Evolutionary conservation across 2,797 vertebrate species (phyloP).

Genomic region (Phoeniculus purpureus): DNA sequence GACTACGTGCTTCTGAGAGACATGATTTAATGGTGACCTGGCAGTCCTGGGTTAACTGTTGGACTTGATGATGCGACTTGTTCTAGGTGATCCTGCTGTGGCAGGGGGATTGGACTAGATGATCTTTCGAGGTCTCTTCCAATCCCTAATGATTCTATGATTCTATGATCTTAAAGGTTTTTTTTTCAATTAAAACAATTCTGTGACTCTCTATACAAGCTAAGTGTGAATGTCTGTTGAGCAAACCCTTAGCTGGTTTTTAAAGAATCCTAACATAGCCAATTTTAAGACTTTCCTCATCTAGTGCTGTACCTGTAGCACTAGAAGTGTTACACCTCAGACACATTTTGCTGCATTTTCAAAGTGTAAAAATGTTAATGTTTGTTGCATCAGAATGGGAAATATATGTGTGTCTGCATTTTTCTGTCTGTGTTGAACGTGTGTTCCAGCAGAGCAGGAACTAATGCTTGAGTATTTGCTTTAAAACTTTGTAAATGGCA

Average conservation of each 20-base stretch:
- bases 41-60: too few relatives aligned
- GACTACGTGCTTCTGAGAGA: too few relatives aligned
- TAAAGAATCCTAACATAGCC: not conserved
- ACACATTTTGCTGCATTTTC: not conserved
- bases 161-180: too few relatives aligned
- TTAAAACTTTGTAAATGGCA: not conserved
- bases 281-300: not conserved
- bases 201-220: not conserved
- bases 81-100: too few relatives aligned
- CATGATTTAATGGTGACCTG: too few relatives aligned
- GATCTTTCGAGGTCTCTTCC: too few relatives aligned
- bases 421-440: not conserved
- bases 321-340: not conserved
- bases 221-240: not conserved
- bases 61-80: too few relatives aligned
- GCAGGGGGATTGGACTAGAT: too few relatives aligned
- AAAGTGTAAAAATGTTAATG: not conserved
- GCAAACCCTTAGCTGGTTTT: not conserved
- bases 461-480: not conserved
- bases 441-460: not conserved
- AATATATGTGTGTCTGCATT: not conserved
- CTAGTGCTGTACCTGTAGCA: too few relatives aligned
- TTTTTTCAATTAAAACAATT: not conserved
- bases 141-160: too few relatives aligned
- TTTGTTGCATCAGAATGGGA: not conserved